Base-by-base conservation (phyloP, 2,797 vertebrate genomes). In the Cyprinodon diabolis region DNA sequence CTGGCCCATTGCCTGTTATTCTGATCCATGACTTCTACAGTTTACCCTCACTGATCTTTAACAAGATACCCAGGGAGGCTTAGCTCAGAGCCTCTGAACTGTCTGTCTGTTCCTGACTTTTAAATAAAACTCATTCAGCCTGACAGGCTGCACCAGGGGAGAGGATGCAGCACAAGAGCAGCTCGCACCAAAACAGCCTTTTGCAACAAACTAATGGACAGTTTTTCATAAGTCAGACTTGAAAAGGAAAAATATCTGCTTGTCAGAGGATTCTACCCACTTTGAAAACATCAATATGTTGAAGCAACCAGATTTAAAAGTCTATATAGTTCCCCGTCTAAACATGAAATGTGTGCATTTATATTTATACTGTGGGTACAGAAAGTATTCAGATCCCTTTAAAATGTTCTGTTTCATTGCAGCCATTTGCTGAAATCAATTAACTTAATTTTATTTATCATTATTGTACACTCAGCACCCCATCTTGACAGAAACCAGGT, bases 31-130 rank as follows among this genome's bases (percentile, higher is more conserved):
- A 68, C 79, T 69, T 68, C 19, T 72, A 69, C 77, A 69, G 71
- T 89, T 87, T 81, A 74, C 73, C 76, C 77, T 76, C 23, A 7
- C 81, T 87, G 86, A 86, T 84, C 82, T 88, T 86, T 91, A 92
- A 90, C 88, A 90, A 91, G 80, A 76, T 74, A 37, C 69, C 83
- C 56, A 4, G 85, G 79, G 86, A 89, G 79, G 37, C 55, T 68
- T 3, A 17, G 19, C 40, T 63, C 19, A 43, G 60, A 63, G 19
- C 37, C 60, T 77, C 66, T 1, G 57, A 73, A 73, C 78, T 71
- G 70, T 82, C 81, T 1, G 52, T 84, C 84, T 79, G 78, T 72
- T 75, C 1, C 82, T 56, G 76, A 78, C 81, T 86, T 87, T 90
- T 76, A 79, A 87, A 84, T 83, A 75, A 85, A 90, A 81, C 83